Base-by-base conservation (phyloP, 2,113 vertebrate species). In the Micronisus gabar region DNA sequence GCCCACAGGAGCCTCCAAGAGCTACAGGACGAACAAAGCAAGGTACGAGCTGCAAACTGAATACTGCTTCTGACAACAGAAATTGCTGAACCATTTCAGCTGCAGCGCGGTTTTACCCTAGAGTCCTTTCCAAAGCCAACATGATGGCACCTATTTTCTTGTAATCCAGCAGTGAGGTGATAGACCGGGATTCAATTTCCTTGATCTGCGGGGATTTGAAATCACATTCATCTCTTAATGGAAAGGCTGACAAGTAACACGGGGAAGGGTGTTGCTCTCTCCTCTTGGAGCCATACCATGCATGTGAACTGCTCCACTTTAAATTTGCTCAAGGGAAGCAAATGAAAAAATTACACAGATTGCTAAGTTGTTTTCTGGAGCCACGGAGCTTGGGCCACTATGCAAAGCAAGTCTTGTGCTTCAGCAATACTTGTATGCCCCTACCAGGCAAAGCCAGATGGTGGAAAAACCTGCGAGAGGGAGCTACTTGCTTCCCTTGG, bases 401-500 rank as follows among this genome's bases (percentile, higher is more conserved):
- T 2, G 15, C 34, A 79, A 87, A 62, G 3, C 6, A 91, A 29
- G 17, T 25, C 18, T 43, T 45, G 32, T 81, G 14, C 27, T 86
- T 62, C 40, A 63, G 32, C 10, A 55, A 50, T 38, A 74, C 20
- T 52, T 41, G 7, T 26, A 5, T 65, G 30, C 2, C 30, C 10
- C 16, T 61, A 15, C 18, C 34, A 73, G 30, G 16, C 26, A 89
- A 88, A 73, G 11, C 2, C 27, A 43, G 40, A 23, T 4, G 13
- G 56, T 13, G 23, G 59, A 47, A 81, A 58, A 92, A 40, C 2
- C 15, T 50, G 10, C 40, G 30, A 68, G 32, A 75, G 4, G 7
- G 23, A 43, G 6, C 4, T 30, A 5, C 1, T 0, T 13, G 12
- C 3, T 10, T 29, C n/a, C 43, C 29, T 61, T 48, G 22, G 61